These are phyloP conservation scores for Hypotaenidia philippensis DNA, from an alignment of 2,797 vertebrate species.

Conservation along the genomic window DNA sequence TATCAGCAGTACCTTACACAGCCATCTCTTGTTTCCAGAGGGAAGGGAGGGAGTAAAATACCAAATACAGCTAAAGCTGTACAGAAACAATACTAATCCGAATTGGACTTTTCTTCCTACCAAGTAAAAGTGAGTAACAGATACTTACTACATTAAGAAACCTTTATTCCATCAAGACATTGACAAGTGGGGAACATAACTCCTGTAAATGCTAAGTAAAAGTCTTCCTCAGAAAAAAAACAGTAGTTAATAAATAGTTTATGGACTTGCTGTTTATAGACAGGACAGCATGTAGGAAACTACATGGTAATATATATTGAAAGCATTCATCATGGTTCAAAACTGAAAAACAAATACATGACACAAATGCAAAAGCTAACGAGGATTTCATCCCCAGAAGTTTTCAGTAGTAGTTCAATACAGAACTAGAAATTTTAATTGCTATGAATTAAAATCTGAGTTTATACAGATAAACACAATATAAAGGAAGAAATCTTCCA, in stretches of 20 bases:
- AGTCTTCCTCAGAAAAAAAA: background rate
- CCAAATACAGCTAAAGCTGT: background rate
- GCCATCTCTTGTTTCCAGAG: background rate
- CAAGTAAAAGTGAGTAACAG: background rate
- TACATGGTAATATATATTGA: background rate
- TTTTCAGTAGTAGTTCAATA: background rate
- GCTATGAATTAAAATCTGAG: background rate
- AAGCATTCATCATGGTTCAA: background rate
- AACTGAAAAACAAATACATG: background rate
- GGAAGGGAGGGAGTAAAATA: background rate
- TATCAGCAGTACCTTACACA: background rate
- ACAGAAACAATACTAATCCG: background rate
- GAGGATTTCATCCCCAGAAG: background rate
- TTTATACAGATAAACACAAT: background rate
- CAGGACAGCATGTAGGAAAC: background rate
- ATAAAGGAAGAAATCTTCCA: background rate
- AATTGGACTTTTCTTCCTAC: background rate
- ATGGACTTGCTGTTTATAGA: background rate
- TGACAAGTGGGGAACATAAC: background rate
- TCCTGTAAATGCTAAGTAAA: background rate
- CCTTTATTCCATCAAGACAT: background rate
- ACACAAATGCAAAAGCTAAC: background rate
- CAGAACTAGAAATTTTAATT: background rate
- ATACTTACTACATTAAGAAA: background rate
- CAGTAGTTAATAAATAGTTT: background rate